Evolutionary conservation across 2,888 invertebrate genomes (phyloP).

Genomic region (Cheilosia grossa): DNA sequence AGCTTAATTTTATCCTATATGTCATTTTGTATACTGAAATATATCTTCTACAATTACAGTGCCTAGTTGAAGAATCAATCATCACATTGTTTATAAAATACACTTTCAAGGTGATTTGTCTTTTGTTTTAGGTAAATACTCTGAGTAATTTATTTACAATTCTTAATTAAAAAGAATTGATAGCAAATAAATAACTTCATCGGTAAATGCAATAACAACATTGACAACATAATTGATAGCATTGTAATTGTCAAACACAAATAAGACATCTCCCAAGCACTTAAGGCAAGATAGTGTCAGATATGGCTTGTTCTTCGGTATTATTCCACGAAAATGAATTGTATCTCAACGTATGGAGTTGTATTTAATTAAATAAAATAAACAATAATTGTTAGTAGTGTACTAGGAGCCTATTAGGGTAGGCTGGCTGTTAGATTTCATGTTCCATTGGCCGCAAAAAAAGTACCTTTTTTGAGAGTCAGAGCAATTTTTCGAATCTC

Average conservation of each 20-base stretch:
- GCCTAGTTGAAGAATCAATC: no score
- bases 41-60: no score
- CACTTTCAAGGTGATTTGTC: background rate
- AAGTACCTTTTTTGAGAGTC: no score
- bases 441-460: no score
- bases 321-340: background rate
- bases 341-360: no score
- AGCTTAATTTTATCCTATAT: no score
- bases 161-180: background rate
- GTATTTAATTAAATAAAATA: background rate
- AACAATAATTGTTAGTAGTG: background rate
- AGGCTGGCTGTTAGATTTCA: no score
- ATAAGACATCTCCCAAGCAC: background rate
- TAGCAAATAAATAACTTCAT: background rate
- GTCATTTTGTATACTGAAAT: no score
- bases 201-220: background rate
- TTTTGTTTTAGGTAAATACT: background rate
- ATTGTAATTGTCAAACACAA: conserved; percentile 1
- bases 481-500: no score
- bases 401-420: no score
- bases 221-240: background rate
- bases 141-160: conserved; percentile 1
- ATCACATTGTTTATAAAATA: no score
- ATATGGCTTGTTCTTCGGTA: background rate
- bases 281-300: background rate